Conservation (phyloP, 2,797 vertebrate genomes). For the Serranus cabrilla region DNA sequence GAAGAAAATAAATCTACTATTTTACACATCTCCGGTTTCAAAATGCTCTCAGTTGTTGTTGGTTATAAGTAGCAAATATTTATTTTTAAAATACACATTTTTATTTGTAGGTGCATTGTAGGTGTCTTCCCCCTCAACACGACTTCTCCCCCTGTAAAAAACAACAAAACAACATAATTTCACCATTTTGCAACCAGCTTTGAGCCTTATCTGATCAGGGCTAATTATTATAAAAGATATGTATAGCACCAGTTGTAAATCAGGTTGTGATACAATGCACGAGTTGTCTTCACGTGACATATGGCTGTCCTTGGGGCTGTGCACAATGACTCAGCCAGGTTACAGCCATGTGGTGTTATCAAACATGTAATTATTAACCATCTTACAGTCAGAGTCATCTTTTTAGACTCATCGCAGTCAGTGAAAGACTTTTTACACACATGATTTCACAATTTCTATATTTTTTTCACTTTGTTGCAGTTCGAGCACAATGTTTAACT, state of each 20-base stretch:
- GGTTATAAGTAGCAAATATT: not conserved
- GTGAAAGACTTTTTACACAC: constrained; percentile 12
- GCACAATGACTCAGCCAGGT: constrained; percentile 36
- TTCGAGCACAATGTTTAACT: not conserved
- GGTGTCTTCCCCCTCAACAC: not conserved
- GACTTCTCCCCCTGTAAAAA: not conserved
- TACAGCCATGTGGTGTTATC: constrained; percentile 48
- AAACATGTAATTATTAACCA: constrained; percentile 81
- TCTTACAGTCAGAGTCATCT: constrained; percentile 31
- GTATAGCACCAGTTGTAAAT: not conserved
- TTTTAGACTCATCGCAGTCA: constrained; percentile 15
- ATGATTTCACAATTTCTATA: not conserved
- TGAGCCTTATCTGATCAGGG: not conserved
- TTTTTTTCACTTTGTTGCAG: not conserved
- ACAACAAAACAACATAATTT: not conserved
- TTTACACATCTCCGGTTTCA: not conserved
- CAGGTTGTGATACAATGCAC: not conserved
- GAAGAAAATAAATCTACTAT: no score
- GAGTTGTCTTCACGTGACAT: constrained; percentile 17
- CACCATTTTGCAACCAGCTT: not conserved
- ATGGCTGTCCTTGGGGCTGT: constrained; percentile 43
- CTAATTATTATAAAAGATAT: not conserved
- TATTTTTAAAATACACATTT: not conserved
- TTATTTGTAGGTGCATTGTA: not conserved
- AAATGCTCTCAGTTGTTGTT: not conserved